Conservation (phyloP, 2,113 vertebrate genomes). For the Pleuronectes platessa region DNA sequence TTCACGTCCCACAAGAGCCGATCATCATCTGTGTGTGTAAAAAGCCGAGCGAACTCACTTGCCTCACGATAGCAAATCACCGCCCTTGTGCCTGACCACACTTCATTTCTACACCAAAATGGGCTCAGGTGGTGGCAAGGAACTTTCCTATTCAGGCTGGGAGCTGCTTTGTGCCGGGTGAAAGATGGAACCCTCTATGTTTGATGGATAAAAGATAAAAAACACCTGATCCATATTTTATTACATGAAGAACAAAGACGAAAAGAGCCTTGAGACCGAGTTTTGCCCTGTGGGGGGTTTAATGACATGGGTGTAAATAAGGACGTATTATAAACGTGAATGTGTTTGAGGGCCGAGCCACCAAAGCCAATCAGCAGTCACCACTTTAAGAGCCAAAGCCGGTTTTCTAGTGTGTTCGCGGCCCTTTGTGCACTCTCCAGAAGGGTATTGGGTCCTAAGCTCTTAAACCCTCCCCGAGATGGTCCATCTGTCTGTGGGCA, state of each 20-base stretch:
- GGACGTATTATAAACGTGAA: constrained; percentile 5
- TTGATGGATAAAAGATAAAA: constrained; percentile 16
- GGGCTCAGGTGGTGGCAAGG: neutral
- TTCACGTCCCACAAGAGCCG: too few species aligned
- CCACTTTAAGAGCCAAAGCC: constrained; percentile 43
- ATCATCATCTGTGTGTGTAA: too few species aligned
- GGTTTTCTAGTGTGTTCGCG: constrained; percentile 37
- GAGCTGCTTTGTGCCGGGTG: neutral
- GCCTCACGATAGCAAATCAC: neutral
- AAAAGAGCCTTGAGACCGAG: constrained; percentile 1
- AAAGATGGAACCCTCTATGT: neutral
- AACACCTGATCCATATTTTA: constrained; percentile 53
- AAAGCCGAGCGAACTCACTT: too few species aligned
- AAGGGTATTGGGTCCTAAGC: constrained; percentile 66
- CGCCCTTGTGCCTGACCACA: neutral
- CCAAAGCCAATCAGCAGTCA: constrained; percentile 39
- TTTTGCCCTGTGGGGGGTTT: neutral
- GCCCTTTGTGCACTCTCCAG: constrained; percentile 60
- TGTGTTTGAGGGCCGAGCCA: constrained; percentile 12
- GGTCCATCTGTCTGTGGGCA: constrained; percentile 64
- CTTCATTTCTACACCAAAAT: neutral
- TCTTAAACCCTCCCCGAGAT: constrained; percentile 63
- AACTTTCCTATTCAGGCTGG: neutral
- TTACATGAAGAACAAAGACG: constrained; percentile 7
- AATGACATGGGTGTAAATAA: constrained; percentile 7